These are phyloP conservation scores for Zelostemma sp. DNA, from an alignment of 1,140 invertebrate genomes.

Conservation along the genomic window DNA sequence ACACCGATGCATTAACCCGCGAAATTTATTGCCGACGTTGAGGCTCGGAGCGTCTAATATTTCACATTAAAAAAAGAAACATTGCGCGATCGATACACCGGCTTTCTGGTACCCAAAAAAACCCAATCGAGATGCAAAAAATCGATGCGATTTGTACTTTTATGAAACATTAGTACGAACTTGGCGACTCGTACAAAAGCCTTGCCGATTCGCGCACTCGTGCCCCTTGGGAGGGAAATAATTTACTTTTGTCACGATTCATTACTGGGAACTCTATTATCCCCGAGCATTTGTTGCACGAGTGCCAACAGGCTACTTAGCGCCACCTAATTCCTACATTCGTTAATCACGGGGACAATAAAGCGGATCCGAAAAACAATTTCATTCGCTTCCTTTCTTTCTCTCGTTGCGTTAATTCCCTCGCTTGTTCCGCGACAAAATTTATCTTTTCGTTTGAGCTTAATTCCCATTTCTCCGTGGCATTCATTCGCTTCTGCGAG, in stretches of 20 bases:
- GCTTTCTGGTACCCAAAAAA: too few species aligned
- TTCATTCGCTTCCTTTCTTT: too few species aligned
- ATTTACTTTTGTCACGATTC: constrained; percentile 2
- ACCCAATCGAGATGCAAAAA: too few species aligned
- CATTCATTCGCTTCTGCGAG: constrained; percentile 3
- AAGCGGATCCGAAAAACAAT: background rate
- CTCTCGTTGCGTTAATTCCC: too few species aligned
- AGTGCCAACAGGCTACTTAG: background rate
- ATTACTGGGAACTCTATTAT: background rate
- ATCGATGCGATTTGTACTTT: too few species aligned
- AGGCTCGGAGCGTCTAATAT: background rate
- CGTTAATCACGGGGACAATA: background rate
- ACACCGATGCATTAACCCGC: background rate
- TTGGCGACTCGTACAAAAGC: background rate
- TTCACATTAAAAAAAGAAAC: background rate
- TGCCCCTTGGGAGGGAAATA: too few species aligned
- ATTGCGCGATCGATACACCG: too few species aligned
- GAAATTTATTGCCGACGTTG: background rate
- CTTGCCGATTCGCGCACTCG: background rate
- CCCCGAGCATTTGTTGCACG: background rate
- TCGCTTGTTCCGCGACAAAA: too few species aligned
- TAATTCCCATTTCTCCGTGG: constrained; percentile 1
- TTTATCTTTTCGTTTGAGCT: too few species aligned
- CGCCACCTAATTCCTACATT: background rate
- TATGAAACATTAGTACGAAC: background rate